Evolutionary conservation across 2,797 vertebrate species (phyloP).

Genomic region (Setipinna tenuifilis): DNA sequence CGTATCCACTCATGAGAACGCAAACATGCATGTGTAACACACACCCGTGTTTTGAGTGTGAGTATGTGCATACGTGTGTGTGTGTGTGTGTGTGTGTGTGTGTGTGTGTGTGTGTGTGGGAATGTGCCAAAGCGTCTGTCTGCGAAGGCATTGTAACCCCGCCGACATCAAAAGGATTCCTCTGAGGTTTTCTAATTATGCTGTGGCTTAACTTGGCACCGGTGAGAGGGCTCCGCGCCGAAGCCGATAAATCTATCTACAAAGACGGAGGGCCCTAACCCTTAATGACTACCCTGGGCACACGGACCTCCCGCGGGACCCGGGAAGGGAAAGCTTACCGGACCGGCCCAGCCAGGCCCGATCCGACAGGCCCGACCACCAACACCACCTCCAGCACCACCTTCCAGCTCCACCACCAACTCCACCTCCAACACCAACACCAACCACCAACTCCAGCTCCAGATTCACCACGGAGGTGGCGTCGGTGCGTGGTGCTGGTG

Average conservation of each 20-base stretch:
- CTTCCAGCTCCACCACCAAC: too few species aligned
- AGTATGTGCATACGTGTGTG: not conserved
- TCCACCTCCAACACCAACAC: too few species aligned
- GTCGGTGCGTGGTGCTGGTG: too few species aligned
- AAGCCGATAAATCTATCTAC: constrained; percentile 79
- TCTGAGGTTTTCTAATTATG: constrained; percentile 80
- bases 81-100: constrained; percentile 38
- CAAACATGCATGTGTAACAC: not conserved
- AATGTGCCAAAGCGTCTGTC: constrained; percentile 40
- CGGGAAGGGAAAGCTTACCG: constrained; percentile 53
- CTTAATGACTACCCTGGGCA: constrained; percentile 72
- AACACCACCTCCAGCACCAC: too few species aligned
- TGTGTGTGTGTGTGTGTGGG: constrained; percentile 29
- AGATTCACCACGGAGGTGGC: too few species aligned
- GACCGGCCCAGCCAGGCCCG: constrained; percentile 63
- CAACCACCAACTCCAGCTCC: too few species aligned
- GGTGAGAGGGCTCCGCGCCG: constrained; percentile 78
- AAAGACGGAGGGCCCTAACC: constrained; percentile 75
- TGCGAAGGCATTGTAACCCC: constrained; percentile 68
- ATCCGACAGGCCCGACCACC: too few species aligned
- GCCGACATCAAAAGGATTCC: constrained; percentile 81
- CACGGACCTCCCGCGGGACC: constrained; percentile 74
- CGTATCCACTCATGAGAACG: not conserved
- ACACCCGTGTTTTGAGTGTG: too few species aligned
- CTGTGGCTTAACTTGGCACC: constrained; percentile 83